A percentile compares a stretch with the other conserved stretches of the same genome.
Conservation (phyloP, 2,888 invertebrate genomes). For the Nipponacmea schrenckii region DNA sequence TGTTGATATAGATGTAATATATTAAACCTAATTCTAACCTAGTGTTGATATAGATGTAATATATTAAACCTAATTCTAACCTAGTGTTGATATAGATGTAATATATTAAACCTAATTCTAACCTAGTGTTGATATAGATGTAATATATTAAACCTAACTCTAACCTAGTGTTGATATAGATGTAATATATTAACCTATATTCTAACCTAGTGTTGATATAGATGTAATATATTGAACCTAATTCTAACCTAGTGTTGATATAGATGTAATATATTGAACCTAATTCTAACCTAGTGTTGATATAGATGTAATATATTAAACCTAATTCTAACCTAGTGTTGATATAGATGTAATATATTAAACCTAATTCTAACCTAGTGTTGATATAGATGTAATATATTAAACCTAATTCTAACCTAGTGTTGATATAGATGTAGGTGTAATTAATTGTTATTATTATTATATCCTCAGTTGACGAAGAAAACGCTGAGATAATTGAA, state of each 20-base stretch:
- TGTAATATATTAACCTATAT: too few species aligned
- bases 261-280: too few species aligned
- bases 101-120: neutral
- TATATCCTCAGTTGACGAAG: constrained; percentile 36
- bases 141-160: too few species aligned
- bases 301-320: too few species aligned
- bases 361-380: neutral
- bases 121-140: neutral
- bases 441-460: too few species aligned
- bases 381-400: too few species aligned
- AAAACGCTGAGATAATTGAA: constrained; percentile 43
- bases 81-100: too few species aligned
- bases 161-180: neutral
- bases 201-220: neutral
- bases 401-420: neutral
- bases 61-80: neutral
- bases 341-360: too few species aligned
- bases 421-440: too few species aligned
- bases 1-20: too few species aligned
- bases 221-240: too few species aligned
- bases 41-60: too few species aligned
- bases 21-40: neutral
- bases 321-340: neutral
- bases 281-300: neutral
- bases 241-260: neutral